These are phyloP conservation scores for Atta texana DNA, from an alignment of 1,140 invertebrate species.

Conservation along the genomic window DNA sequence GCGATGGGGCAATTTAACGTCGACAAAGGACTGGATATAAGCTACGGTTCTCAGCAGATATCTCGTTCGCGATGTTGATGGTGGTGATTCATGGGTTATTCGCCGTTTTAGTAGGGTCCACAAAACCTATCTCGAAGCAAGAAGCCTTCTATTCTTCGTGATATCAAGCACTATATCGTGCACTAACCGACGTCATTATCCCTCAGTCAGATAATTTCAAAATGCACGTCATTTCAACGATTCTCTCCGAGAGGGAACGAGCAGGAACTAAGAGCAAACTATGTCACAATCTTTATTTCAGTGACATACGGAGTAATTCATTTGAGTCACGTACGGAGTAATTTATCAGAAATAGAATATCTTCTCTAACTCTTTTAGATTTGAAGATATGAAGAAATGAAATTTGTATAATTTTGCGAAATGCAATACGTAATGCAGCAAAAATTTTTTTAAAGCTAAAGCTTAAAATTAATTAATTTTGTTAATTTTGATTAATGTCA, in stretches of 20 bases:
- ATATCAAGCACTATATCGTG: slow-evolving; percentile 36
- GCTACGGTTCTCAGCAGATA: slow-evolving; percentile 30
- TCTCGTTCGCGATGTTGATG: slow-evolving; percentile 28
- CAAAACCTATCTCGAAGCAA: slow-evolving; percentile 25
- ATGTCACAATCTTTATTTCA: slow-evolving; percentile 30
- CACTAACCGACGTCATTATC: slow-evolving; percentile 40
- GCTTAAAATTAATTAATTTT: neutral
- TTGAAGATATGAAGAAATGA: neutral
- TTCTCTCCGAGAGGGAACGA: neutral
- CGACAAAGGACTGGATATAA: slow-evolving; percentile 32
- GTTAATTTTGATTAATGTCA: neutral
- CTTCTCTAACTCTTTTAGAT: neutral
- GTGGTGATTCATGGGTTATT: slow-evolving; percentile 39
- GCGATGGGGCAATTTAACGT: neutral
- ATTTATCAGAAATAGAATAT: neutral
- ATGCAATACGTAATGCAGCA: neutral
- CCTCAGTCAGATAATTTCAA: slow-evolving; percentile 45
- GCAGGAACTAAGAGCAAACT: slow-evolving; percentile 33
- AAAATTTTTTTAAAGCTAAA: neutral
- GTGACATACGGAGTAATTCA: neutral
- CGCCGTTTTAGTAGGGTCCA: slow-evolving; percentile 10
- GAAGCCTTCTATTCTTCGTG: slow-evolving; percentile 28
- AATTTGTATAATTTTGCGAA: neutral
- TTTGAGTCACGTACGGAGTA: neutral
- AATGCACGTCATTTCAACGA: slow-evolving; percentile 38